Evolutionary conservation across 2,113 vertebrate species (phyloP).

Genomic region (Chaenogobius annularis): DNA sequence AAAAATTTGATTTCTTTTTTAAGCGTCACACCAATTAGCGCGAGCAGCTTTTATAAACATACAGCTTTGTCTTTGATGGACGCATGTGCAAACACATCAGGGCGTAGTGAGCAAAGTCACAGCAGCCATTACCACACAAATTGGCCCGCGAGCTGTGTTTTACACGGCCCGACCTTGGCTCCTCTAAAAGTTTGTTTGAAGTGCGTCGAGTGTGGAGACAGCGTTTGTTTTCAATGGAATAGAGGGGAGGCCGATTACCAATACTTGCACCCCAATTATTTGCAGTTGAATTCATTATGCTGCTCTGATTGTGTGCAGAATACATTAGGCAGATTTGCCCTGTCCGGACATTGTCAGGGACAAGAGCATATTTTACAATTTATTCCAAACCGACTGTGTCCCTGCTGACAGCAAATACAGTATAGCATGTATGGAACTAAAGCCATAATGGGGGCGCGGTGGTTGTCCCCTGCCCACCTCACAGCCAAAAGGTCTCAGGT

Average conservation of each 20-base stretch:
- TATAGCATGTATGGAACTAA: background rate
- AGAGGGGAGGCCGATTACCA: conserved; percentile 37
- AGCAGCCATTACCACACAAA: conserved; percentile 28
- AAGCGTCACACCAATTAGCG: too few relatives aligned
- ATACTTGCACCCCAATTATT: conserved; percentile 50
- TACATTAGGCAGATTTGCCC: conserved; percentile 13
- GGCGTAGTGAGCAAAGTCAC: conserved; percentile 40
- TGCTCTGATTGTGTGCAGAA: conserved; percentile 33
- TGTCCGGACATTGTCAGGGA: conserved; percentile 17
- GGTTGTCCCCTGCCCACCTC: too few relatives aligned
- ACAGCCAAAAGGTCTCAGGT: too few relatives aligned
- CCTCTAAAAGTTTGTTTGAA: conserved; percentile 27
- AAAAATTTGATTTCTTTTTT: too few relatives aligned
- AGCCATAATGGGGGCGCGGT: background rate
- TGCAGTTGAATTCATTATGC: conserved; percentile 41
- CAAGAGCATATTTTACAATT: background rate
- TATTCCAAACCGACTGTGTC: background rate
- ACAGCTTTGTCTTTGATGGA: conserved; percentile 25
- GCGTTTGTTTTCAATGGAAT: conserved; percentile 23
- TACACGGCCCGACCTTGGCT: conserved; percentile 38
- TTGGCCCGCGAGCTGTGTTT: conserved; percentile 29
- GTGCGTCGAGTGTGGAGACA: conserved; percentile 11
- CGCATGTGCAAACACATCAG: conserved; percentile 30
- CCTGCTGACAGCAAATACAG: background rate
- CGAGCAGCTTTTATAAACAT: conserved; percentile 19